These are phyloP conservation scores for Chiloscyllium punctatum DNA, from an alignment of 2,797 vertebrate species.

Conservation along the genomic window DNA sequence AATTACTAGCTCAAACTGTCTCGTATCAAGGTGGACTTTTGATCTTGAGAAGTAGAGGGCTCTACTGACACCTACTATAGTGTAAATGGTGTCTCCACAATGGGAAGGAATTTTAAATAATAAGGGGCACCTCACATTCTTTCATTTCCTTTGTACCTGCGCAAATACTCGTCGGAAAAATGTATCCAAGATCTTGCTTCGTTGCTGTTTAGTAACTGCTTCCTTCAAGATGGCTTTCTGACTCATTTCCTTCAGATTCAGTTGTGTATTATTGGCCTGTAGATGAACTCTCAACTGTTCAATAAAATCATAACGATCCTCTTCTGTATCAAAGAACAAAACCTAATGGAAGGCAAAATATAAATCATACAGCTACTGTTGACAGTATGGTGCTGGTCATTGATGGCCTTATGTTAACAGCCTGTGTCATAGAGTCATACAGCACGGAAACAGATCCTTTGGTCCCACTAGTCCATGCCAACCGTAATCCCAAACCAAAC, in stretches of 20 bases:
- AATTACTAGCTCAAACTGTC: no score
- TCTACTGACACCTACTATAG: not conserved
- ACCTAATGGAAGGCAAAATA: constrained; percentile 60
- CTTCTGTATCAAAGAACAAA: constrained; percentile 72
- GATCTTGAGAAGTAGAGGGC: not conserved
- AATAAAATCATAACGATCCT: constrained; percentile 64
- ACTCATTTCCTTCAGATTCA: constrained; percentile 59
- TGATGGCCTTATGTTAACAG: not conserved
- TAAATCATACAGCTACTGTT: not conserved
- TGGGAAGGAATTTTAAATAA: not conserved
- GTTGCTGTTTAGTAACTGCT: constrained; percentile 78
- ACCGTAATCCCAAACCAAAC: no score
- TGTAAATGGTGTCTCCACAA: not conserved
- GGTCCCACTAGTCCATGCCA: no score
- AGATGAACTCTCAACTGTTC: constrained; percentile 53
- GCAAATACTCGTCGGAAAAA: constrained; percentile 91
- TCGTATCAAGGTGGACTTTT: no score
- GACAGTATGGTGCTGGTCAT: not conserved
- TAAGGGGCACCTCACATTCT: not conserved
- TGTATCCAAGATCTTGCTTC: constrained; percentile 78
- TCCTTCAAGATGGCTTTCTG: constrained; percentile 70
- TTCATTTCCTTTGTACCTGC: constrained; percentile 59
- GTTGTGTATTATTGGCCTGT: constrained; percentile 43
- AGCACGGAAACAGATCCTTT: no score
- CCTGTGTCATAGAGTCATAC: not conserved